phyloP scores from a whole-genome alignment of 2,113 vertebrate genomes.

The Noctilio leporinus region DNA sequence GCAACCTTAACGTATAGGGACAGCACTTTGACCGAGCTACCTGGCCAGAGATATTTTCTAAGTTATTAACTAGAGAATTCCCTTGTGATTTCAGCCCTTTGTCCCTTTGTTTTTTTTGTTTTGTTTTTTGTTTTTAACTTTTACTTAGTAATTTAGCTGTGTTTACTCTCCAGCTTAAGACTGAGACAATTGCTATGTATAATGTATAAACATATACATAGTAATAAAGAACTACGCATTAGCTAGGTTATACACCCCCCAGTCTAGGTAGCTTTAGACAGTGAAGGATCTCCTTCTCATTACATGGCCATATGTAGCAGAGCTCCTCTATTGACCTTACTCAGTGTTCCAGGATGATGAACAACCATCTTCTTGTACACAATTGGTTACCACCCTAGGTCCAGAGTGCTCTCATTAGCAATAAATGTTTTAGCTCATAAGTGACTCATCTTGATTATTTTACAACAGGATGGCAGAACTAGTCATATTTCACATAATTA shows the following conservation, averaged over 20 bases:
- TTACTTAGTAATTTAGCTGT: neutral
- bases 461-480: neutral
- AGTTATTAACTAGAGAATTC: neutral
- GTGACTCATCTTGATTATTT: neutral
- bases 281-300: neutral
- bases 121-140: neutral
- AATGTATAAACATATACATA: too few relatives aligned
- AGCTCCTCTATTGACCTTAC: neutral
- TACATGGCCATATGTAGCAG: accelerated
- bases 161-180: neutral
- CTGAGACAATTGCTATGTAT: neutral
- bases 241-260: neutral
- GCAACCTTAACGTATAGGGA: too few relatives aligned
- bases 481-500: neutral
- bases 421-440: neutral
- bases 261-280: neutral
- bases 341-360: neutral
- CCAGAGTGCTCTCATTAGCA: neutral
- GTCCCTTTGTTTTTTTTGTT: neutral
- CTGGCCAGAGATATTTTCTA: neutral
- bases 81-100: neutral
- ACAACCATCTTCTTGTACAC: neutral
- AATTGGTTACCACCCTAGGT: neutral
- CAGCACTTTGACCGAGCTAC: too few relatives aligned
- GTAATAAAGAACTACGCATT: neutral